Percentiles rank a stretch among this genome's conserved stretches.
phyloP scores from a whole-genome alignment of 92 coral and sea anemone species.

The Zoanthus gigantus region DNA sequence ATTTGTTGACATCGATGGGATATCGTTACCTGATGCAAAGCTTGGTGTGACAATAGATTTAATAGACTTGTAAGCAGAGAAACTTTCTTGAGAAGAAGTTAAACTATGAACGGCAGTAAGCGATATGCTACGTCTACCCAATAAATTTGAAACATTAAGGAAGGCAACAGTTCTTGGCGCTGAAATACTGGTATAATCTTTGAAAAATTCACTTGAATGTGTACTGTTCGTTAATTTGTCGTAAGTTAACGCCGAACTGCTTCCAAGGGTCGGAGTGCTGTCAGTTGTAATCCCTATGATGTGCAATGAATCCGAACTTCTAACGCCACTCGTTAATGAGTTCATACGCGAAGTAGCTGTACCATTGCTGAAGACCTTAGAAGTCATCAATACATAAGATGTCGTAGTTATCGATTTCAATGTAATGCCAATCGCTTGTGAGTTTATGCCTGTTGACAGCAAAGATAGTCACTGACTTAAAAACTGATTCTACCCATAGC shows the following conservation, averaged over 20 bases:
- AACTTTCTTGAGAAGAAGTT: not conserved
- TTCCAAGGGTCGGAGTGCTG: not conserved
- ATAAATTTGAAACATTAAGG: not conserved
- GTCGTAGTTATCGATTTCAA: not conserved
- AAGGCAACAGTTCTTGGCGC: not conserved
- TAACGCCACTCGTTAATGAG: too few species aligned
- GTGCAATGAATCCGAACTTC: not conserved
- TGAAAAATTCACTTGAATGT: not conserved
- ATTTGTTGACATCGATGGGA: not conserved
- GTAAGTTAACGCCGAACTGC: not conserved
- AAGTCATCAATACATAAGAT: not conserved
- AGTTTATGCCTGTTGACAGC: not conserved
- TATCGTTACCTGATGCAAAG: not conserved
- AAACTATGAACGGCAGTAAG: too few species aligned
- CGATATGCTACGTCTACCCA: not conserved
- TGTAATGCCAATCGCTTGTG: not conserved
- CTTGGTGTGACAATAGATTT: not conserved
- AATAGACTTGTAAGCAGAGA: not conserved
- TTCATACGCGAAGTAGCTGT: not conserved
- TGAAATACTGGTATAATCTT: not conserved
- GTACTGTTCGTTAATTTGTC: not conserved
- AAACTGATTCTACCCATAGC: too few species aligned
- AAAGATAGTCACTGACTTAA: too few species aligned
- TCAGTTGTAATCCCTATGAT: not conserved
- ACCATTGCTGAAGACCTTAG: not conserved